Conservation (phyloP, 2,888 invertebrate species). For the Meteorus colon region DNA sequence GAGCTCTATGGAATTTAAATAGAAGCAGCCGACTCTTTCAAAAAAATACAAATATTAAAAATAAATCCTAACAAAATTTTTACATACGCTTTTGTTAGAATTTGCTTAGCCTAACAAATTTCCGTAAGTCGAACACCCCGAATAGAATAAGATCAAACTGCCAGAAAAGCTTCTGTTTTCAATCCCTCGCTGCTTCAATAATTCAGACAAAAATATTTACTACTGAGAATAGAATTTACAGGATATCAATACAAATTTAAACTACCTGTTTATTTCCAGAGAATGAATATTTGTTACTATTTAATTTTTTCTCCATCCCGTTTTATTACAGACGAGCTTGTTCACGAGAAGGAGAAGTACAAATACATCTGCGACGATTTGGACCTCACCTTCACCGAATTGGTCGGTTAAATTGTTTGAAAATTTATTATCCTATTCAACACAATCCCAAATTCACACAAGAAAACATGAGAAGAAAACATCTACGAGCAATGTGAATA, state of each 20-base stretch:
- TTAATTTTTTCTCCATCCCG: constrained; percentile 28
- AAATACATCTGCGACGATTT: constrained; percentile 99
- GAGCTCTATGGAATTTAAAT: constrained; percentile 77
- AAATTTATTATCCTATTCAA: constrained; percentile 27
- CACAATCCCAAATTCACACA: constrained; percentile 41
- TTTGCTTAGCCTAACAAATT: constrained; percentile 65
- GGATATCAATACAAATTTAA: constrained; percentile 1
- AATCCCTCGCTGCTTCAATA: constrained; percentile 49
- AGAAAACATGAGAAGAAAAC: constrained; percentile 19
- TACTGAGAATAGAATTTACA: neutral
- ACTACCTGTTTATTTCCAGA: neutral
- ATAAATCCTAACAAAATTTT: constrained; percentile 49
- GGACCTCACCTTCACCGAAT: constrained; percentile 98
- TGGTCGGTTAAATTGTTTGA: constrained; percentile 74
- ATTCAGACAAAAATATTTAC: neutral
- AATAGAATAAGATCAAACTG: neutral
- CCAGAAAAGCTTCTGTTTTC: constrained; percentile 52
- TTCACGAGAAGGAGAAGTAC: constrained; percentile 99
- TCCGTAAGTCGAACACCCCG: constrained; percentile 59
- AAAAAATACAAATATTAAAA: neutral
- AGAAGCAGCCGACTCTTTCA: constrained; percentile 33
- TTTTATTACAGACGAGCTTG: constrained; percentile 88
- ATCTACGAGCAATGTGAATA: constrained; percentile 34
- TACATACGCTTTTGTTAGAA: constrained; percentile 59
- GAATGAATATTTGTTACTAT: constrained; percentile 5